Evolutionary conservation across 2,888 invertebrate species (phyloP).

Genomic region (Drosophila lacicola): DNA sequence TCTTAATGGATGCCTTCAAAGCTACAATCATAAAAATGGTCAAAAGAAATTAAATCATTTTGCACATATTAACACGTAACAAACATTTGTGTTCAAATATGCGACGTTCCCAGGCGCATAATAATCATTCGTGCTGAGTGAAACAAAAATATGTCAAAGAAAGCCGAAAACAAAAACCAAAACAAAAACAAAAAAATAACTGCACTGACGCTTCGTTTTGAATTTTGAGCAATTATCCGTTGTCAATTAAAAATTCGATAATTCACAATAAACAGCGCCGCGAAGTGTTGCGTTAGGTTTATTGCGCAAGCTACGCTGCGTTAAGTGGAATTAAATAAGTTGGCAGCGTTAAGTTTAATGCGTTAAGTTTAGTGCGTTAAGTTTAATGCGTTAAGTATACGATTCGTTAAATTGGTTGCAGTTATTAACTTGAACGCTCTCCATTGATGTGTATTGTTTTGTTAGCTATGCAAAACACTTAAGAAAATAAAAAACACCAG

Average conservation of each 20-base stretch:
- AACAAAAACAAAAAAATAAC: constrained; percentile 15
- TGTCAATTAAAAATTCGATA: constrained; percentile 5
- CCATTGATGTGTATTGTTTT: not conserved
- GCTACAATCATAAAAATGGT: not conserved
- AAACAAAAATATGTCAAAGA: constrained; percentile 41
- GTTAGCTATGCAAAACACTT: constrained; percentile 14
- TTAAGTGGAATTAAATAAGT: not conserved
- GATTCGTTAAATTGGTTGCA: constrained; percentile 7
- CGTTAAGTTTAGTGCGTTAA: not conserved
- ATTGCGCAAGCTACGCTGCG: not conserved
- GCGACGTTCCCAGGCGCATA: constrained; percentile 44
- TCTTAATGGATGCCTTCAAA: constrained; percentile 9
- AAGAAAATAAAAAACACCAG: constrained; percentile 16
- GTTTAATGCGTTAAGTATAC: not conserved
- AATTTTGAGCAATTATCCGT: constrained; percentile 34
- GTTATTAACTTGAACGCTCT: not conserved
- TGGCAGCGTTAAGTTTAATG: constrained; percentile 3
- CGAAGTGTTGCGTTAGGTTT: not conserved
- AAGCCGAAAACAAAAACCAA: constrained; percentile 34
- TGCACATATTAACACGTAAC: constrained; percentile 58
- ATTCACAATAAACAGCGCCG: not conserved
- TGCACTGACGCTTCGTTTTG: constrained; percentile 31
- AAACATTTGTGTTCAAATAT: constrained; percentile 49
- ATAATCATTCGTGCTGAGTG: constrained; percentile 21
- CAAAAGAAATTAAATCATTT: constrained; percentile 30